Conservation (phyloP, 64 coral and sea anemone species). For the Acropora tenuis region DNA sequence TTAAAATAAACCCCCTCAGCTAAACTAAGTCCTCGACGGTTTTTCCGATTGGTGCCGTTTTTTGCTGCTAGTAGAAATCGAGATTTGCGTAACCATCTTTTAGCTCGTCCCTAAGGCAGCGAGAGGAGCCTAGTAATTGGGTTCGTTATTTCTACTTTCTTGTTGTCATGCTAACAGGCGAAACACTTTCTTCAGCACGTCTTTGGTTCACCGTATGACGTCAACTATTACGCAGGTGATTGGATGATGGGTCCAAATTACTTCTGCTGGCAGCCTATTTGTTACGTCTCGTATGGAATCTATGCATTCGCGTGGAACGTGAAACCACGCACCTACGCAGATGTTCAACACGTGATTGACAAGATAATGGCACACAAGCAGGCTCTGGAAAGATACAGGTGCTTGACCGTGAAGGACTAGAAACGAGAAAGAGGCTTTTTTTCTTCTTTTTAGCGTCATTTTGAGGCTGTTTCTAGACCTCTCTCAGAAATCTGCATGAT, state of each 20-base stretch:
- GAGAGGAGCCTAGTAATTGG: too few species aligned
- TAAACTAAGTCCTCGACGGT: too few species aligned
- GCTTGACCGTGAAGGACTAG: neutral
- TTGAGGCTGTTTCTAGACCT: too few species aligned
- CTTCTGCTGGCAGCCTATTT: conserved; percentile 81
- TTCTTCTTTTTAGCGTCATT: too few species aligned
- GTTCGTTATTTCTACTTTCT: neutral
- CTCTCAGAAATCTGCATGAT: too few species aligned
- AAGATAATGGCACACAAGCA: conserved; percentile 51
- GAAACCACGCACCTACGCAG: conserved; percentile 11
- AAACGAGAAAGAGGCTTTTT: too few species aligned
- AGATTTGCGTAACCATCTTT: too few species aligned
- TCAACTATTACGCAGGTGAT: conserved; percentile 80
- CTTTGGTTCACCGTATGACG: conserved; percentile 79
- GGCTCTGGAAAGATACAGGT: conserved; percentile 59
- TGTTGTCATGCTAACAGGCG: conserved; percentile 49
- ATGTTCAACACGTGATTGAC: conserved; percentile 55
- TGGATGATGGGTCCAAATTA: conserved; percentile 90
- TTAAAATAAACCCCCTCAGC: too few species aligned
- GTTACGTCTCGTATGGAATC: conserved; percentile 15
- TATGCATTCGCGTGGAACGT: conserved; percentile 18
- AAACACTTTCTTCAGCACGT: conserved; percentile 82
- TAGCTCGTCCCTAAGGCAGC: too few species aligned
- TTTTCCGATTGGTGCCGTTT: too few species aligned
- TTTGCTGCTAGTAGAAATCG: too few species aligned